Conservation (phyloP, 2,888 invertebrate species). For the Phalera bucephala region DNA sequence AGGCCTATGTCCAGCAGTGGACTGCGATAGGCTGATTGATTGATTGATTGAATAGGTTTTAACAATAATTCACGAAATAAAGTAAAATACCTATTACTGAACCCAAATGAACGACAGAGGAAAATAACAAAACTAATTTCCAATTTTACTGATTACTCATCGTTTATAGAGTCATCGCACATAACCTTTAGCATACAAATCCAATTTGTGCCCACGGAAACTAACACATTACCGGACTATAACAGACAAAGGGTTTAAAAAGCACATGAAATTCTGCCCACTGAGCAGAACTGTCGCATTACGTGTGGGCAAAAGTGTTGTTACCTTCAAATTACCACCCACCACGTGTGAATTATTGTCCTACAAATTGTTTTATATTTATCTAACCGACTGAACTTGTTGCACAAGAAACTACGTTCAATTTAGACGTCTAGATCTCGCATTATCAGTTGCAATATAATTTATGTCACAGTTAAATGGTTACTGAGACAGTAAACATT, state of each 20-base stretch:
- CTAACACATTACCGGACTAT: constrained; percentile 5
- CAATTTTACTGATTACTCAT: constrained; percentile 1
- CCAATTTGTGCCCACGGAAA: constrained; percentile 5
- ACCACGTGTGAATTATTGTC: constrained; percentile 15
- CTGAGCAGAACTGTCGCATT: constrained; percentile 5
- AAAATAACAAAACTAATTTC: too few species aligned
- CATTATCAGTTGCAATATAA: constrained; percentile 8
- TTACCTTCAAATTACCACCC: constrained; percentile 9
- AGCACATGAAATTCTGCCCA: constrained; percentile 15
- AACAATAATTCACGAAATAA: too few species aligned
- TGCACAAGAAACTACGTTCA: constrained; percentile 3
- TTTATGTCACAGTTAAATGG: constrained; percentile 1
- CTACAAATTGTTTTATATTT: constrained; percentile 21
- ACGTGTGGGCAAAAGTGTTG: constrained; percentile 20
- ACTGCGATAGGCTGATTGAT: too few species aligned
- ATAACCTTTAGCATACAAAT: background rate
- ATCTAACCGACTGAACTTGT: constrained; percentile 15
- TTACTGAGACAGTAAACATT: constrained; percentile 2
- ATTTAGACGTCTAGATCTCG: constrained; percentile 7
- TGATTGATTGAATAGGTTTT: too few species aligned
- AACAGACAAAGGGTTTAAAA: constrained; percentile 10
- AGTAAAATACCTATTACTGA: too few species aligned
- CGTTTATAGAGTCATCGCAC: background rate
- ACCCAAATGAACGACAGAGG: too few species aligned
- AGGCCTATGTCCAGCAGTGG: too few species aligned